A percentile compares a stretch with the other conserved stretches of the same genome.
Evolutionary conservation across 2,113 vertebrate genomes (phyloP).

Genomic region (Dinomys branickii): DNA sequence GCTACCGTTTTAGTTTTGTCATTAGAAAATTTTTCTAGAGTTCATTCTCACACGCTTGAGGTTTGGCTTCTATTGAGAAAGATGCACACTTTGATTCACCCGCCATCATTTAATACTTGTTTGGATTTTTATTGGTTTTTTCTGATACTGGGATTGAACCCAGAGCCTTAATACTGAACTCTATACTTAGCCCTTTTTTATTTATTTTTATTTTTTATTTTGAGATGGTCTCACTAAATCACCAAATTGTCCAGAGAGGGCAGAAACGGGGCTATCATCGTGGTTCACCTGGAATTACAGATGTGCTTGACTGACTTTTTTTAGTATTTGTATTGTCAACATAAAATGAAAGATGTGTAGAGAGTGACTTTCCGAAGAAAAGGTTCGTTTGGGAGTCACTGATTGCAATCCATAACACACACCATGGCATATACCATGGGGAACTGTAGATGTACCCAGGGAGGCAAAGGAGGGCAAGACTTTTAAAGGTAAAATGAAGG

Average conservation of each 20-base stretch:
- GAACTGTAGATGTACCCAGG: not conserved
- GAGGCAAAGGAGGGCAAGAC: not conserved
- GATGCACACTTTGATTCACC: not conserved
- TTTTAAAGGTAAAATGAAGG: not conserved
- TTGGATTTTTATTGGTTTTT: not conserved
- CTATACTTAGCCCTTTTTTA: not conserved
- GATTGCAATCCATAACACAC: not conserved
- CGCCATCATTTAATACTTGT: not conserved
- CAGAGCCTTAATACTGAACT: not conserved
- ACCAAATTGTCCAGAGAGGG: not conserved
- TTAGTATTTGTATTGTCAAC: not conserved
- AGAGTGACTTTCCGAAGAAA: not conserved
- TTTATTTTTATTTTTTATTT: not conserved
- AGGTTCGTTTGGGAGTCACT: not conserved
- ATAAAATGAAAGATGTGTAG: not conserved
- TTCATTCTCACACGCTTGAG: not conserved
- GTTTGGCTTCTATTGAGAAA: constrained; percentile 23
- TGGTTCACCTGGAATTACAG: not conserved
- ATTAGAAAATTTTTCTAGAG: not conserved
- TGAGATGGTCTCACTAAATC: not conserved
- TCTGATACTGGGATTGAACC: not conserved
- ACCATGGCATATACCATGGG: no score
- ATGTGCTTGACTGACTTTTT: not conserved
- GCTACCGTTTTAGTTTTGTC: constrained; percentile 32
- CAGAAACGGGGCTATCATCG: not conserved